These are phyloP conservation scores for Hydroisotoma schaefferi DNA, from an alignment of 2,888 invertebrate species.

Conservation along the genomic window DNA sequence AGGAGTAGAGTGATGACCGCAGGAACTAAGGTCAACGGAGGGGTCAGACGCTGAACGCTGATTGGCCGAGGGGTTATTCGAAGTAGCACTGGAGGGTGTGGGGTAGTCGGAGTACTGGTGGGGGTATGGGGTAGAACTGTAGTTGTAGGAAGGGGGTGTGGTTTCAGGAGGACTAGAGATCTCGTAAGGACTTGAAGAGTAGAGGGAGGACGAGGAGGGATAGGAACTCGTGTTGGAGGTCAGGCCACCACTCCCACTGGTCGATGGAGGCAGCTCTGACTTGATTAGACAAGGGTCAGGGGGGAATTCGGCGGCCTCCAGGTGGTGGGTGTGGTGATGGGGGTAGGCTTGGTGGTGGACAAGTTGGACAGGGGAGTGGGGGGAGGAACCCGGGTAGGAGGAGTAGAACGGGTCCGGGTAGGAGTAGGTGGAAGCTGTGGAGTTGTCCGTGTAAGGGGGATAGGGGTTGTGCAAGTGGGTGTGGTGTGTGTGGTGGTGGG, in stretches of 20 bases:
- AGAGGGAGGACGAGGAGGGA: background rate
- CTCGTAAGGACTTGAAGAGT: background rate
- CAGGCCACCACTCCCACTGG: no score
- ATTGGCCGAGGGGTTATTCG: background rate
- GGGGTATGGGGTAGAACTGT: background rate
- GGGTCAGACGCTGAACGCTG: background rate
- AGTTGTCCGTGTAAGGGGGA: background rate
- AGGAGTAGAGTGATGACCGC: background rate
- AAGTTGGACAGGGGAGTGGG: background rate
- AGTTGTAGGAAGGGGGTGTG: background rate
- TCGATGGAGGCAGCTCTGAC: background rate
- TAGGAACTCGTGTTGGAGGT: background rate
- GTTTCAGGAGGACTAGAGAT: constrained; percentile 1
- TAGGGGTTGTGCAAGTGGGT: constrained; percentile 17
- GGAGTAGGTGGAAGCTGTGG: background rate
- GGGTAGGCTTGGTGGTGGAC: background rate
- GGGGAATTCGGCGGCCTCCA: background rate
- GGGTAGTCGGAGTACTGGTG: background rate
- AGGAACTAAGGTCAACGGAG: background rate
- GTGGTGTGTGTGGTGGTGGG: constrained; percentile 23
- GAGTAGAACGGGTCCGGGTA: background rate
- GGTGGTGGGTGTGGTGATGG: background rate
- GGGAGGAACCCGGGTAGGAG: background rate
- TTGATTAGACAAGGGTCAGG: background rate
- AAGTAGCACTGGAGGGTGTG: background rate